phyloP scores from a whole-genome alignment of 2,113 vertebrate genomes.

The Clarias gariepinus region DNA sequence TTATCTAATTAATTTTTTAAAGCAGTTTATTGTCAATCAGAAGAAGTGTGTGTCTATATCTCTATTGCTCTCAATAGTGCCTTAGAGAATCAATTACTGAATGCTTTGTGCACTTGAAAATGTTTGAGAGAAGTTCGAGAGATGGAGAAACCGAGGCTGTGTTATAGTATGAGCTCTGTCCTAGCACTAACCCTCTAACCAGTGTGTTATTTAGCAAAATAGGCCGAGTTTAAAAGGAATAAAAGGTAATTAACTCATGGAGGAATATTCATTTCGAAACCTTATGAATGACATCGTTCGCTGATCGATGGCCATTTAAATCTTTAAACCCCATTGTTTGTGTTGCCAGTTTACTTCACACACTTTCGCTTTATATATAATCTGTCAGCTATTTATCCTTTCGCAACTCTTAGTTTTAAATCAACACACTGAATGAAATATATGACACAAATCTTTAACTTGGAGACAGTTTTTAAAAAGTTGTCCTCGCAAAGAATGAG shows the following conservation, averaged over 20 bases:
- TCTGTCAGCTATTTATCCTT: constrained; percentile 66
- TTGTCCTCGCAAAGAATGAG: constrained; percentile 62
- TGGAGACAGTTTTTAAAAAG: constrained; percentile 60
- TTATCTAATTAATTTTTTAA: neutral
- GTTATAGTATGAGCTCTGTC: neutral
- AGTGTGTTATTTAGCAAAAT: constrained; percentile 56
- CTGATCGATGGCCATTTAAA: constrained; percentile 60
- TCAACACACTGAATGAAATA: constrained; percentile 63
- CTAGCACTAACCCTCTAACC: constrained; percentile 38
- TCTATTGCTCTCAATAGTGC: neutral
- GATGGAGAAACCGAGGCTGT: constrained; percentile 6
- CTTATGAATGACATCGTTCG: constrained; percentile 37
- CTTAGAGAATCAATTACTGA: neutral
- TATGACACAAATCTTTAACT: constrained; percentile 59
- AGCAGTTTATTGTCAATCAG: neutral
- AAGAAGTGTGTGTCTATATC: neutral
- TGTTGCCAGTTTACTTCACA: constrained; percentile 67
- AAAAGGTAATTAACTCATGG: constrained; percentile 14
- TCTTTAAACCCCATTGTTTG: constrained; percentile 66
- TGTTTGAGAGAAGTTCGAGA: neutral
- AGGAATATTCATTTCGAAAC: neutral
- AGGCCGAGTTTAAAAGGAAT: constrained; percentile 46
- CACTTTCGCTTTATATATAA: constrained; percentile 62
- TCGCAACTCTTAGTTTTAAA: constrained; percentile 63
- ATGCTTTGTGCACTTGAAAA: neutral